Evolutionary conservation across 2,888 invertebrate species (phyloP), one percentile per base, ranked within the genome.

Genomic region (Bibio marci): DNA sequence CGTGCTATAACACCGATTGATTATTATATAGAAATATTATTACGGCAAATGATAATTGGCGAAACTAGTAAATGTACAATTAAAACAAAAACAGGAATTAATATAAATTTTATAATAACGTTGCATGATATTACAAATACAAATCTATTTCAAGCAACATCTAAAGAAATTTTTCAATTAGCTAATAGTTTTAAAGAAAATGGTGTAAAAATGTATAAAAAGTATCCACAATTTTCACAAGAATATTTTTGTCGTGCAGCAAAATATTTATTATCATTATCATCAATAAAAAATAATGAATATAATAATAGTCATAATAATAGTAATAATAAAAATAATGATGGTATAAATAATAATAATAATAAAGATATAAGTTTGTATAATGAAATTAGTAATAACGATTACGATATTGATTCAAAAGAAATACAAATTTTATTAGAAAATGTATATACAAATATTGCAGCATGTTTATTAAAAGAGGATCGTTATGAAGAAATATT

Each of bases 401-500:
- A 56, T 3, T 12, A 13, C 8, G 53, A 53, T 4, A 45, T 57
- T 3, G 47, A 52, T 11, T 49, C 49, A 1, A 55, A 62, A 8
- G 67, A 71, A 40, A 63, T 81, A 45, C 54, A 69, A 28, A 59
- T 63, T 38, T 56, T 81, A 8, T 73, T 80, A 55, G 60, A 73
- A 10, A 73, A 71, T 47, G 63, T 87, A 8, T 82, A 80, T 54
- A 80, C 81, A 47, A 91, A 91, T 58, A 63, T 90, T 54, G 81
- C 87, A 0, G 78, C 80, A 34, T 86, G 87, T 54, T 79, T 86
- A 49, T 65, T 85, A 15, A 74, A 74, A 44, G 67, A 67, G 44
- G 58, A 73, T 10, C 75, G 78, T 46, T 80, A 72, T 56, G 67
- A 72, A 5, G 71, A 75, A 43, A 76, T 75, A 0, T 54, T 81